Conservation (phyloP, 2,797 vertebrate species). For the Propithecus deckenii region DNA sequence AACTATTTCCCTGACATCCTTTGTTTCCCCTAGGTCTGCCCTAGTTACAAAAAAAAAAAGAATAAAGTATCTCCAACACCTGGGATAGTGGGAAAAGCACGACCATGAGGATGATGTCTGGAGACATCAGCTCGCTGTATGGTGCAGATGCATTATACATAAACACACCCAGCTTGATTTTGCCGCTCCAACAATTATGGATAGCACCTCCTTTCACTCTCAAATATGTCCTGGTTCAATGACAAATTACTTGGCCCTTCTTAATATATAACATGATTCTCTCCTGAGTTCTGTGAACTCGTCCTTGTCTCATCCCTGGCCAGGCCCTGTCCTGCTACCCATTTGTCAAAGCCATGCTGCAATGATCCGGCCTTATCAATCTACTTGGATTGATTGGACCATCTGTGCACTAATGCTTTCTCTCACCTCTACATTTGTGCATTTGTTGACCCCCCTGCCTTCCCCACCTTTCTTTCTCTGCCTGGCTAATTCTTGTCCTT, state of each 20-base stretch:
- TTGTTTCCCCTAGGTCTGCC: background rate
- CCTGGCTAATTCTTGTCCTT: background rate
- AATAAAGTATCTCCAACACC: background rate
- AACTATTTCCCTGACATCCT: background rate
- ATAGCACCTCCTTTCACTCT: background rate
- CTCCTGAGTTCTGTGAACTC: background rate
- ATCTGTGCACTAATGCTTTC: fast-evolving
- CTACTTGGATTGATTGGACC: background rate
- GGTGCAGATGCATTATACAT: too few species aligned
- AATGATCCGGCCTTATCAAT: background rate
- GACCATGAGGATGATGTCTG: background rate
- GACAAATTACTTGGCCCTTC: background rate
- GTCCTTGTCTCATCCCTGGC: background rate
- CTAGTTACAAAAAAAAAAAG: background rate
- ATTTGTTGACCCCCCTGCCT: background rate
- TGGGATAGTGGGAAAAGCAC: background rate
- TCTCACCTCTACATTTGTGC: background rate
- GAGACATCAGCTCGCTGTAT: background rate
- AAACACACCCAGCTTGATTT: background rate
- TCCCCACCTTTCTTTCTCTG: background rate
- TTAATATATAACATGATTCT: background rate
- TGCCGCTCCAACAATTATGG: background rate
- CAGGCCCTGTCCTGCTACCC: background rate
- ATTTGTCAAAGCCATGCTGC: background rate
- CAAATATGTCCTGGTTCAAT: background rate